phyloP scores from a whole-genome alignment of 1,140 invertebrate genomes.

The Mycetomoellerius zeteki region DNA sequence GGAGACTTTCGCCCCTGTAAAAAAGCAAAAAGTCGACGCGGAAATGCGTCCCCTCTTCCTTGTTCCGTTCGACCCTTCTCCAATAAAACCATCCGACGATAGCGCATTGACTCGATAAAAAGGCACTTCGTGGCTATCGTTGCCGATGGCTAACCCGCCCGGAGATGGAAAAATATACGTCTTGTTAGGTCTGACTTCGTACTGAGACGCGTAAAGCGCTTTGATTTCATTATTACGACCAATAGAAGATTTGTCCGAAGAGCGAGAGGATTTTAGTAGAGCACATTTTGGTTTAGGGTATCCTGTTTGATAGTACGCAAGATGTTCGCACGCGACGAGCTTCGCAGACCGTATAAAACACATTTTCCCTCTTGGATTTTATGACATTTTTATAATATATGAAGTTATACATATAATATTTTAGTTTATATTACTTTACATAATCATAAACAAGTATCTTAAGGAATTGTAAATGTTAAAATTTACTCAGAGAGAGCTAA shows the following conservation, averaged over 20 bases:
- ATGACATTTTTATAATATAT: background rate
- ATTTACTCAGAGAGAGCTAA: background rate
- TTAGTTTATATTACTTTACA: conserved; percentile 14
- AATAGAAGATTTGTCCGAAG: conserved; percentile 19
- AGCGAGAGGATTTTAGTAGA: conserved; percentile 34
- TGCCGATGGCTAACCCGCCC: conserved; percentile 64
- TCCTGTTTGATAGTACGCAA: background rate
- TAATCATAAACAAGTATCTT: background rate
- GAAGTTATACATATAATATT: background rate
- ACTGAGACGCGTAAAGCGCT: conserved; percentile 21
- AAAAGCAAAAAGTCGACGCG: conserved; percentile 69
- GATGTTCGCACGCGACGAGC: conserved; percentile 9
- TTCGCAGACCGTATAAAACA: background rate
- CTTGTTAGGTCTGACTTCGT: conserved; percentile 66
- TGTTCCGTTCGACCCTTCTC: conserved; percentile 59
- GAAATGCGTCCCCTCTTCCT: conserved; percentile 49
- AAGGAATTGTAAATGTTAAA: background rate
- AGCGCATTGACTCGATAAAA: conserved; percentile 80
- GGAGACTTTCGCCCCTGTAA: conserved; percentile 56
- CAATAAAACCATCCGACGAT: conserved; percentile 77
- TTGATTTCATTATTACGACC: conserved; percentile 55
- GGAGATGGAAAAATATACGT: conserved; percentile 67
- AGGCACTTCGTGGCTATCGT: conserved; percentile 78
- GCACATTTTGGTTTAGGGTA: conserved; percentile 43
- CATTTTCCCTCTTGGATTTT: background rate